Evolutionary conservation across 2,888 invertebrate species (phyloP).

Genomic region (Gryllus longicercus): DNA sequence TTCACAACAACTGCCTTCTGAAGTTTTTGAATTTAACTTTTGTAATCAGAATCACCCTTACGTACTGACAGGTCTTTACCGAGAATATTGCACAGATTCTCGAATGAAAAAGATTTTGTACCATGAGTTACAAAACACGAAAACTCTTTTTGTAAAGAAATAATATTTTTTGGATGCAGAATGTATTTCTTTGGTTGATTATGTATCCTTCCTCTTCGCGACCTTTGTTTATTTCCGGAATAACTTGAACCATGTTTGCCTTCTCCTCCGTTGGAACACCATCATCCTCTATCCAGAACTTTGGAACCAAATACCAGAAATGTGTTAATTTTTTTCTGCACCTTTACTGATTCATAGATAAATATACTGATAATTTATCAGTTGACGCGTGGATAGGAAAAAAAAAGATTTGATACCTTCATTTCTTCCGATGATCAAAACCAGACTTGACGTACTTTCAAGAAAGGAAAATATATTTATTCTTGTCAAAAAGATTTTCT

Average conservation of each 20-base stretch:
- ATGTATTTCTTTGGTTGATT: too few species aligned
- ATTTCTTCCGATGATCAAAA: not conserved
- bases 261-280: constrained; percentile 18
- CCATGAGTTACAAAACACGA: too few species aligned
- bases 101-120: too few species aligned
- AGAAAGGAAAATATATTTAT: constrained; percentile 26
- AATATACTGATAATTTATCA: constrained; percentile 3
- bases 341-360: not conserved
- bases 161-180: too few species aligned
- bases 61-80: too few species aligned
- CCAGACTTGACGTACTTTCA: not conserved
- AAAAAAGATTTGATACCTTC: not conserved
- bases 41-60: too few species aligned
- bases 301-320: not conserved
- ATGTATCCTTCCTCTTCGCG: not conserved
- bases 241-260: constrained; percentile 22
- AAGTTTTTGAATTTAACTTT: too few species aligned
- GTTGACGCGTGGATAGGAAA: not conserved
- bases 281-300: not conserved
- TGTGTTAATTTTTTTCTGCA: not conserved
- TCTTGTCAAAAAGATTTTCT: constrained; percentile 21
- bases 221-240: not conserved
- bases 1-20: too few species aligned
- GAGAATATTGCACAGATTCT: too few species aligned
- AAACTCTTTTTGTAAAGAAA: too few species aligned